Evolutionary conservation across 2,113 vertebrate species (phyloP), one percentile per base, ranked within the genome.

Genomic region (Cyprinodon brontotheroides): DNA sequence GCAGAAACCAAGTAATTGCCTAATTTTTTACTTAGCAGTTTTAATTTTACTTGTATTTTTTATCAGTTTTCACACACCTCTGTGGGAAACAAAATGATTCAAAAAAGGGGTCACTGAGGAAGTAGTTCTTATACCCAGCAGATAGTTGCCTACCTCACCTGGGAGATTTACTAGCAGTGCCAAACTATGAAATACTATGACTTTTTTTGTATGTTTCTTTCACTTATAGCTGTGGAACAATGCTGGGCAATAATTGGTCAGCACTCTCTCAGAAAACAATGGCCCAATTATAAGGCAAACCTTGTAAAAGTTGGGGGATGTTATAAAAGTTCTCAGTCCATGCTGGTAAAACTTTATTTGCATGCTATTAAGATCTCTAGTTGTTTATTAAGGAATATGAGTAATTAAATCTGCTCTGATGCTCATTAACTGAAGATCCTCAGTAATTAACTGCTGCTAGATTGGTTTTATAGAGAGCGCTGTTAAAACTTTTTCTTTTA

Each of bases 41-140:
- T 68, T 93, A 70, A 79, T 76, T 75, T 83, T 57, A 83, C 83
- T 86, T 68, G 87, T 39, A 84, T 90, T 92, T 90, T 92, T 91
- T 86, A 65, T 79, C 90, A 87, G 88, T 89, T 82, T 80, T 79
- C 77, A 67, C 66, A 71, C 59, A 81, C 79, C 81, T 82, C 79
- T 50, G 17, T 60, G 77, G 78, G 78, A 70, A 61, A 69, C 36
- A 61, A 72, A 76, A 61, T 39, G 77, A 48, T 65, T 71, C 67
- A 43, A 65, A 14, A 75, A 65, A 64, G 71, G 70, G 62, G 41
- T 40, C 75, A 81, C 41, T n/a, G 69, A 63, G 78, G 59, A 64
- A 67, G 53, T 39, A 10, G 22, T 68, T 72, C 68, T 74, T 67
- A 69, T 74, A 40, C 61, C 62, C 12, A 59, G 70, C 68, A 81